A percentile compares a stretch with the other conserved stretches of the same genome.
Evolutionary conservation across 2,888 invertebrate genomes (phyloP).

Genomic region (Hypomecis punctinalis): DNA sequence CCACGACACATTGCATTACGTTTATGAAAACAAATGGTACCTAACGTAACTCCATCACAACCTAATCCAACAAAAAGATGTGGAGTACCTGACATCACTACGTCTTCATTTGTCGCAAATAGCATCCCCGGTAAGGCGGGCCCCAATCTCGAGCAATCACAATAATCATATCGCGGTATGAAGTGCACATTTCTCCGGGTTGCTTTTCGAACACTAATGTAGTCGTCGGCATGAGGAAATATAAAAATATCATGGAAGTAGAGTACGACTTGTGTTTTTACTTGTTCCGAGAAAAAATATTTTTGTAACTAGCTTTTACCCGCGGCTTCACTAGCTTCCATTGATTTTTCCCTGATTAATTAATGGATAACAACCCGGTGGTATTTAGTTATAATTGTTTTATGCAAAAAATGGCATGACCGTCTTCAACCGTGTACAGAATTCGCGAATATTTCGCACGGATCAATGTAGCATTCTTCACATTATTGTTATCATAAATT

Average conservation of each 20-base stretch:
- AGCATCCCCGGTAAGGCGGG: constrained; percentile 35
- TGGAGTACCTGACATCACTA: constrained; percentile 38
- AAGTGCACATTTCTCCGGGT: constrained; percentile 48
- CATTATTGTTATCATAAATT: too few species aligned
- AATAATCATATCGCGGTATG: constrained; percentile 58
- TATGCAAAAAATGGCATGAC: too few species aligned
- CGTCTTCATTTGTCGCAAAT: constrained; percentile 58
- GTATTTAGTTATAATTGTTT: too few species aligned
- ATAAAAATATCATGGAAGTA: constrained; percentile 8
- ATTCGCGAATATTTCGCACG: too few species aligned
- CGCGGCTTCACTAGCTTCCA: not conserved
- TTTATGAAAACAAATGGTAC: not conserved
- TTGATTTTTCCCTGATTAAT: too few species aligned
- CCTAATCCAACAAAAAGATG: constrained; percentile 17
- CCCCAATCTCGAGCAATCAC: constrained; percentile 48
- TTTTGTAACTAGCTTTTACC: not conserved
- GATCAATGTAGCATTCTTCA: too few species aligned
- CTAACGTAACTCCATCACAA: not conserved
- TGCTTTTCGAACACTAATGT: constrained; percentile 26
- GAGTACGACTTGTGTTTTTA: not conserved
- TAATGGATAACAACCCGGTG: too few species aligned
- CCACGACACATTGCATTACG: too few species aligned
- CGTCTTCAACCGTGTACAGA: too few species aligned
- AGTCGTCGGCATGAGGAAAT: constrained; percentile 23
- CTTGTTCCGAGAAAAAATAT: too few species aligned